These are phyloP conservation scores for Peucedramus taeniatus DNA, from an alignment of 2,113 vertebrate genomes.

Conservation along the genomic window DNA sequence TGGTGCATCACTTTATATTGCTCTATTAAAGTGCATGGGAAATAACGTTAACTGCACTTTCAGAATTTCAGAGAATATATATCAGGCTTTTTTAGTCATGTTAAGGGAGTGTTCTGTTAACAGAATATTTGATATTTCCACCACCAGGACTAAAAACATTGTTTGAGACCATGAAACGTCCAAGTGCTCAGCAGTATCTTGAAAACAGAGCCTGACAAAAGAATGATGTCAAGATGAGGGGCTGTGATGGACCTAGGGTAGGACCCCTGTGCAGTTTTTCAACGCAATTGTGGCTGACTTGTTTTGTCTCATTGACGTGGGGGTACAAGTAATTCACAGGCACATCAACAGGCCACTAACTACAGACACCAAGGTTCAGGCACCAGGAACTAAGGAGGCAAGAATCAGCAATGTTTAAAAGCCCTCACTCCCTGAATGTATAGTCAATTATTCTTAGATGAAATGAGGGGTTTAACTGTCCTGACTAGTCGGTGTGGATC, in stretches of 20 bases:
- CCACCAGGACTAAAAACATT: not conserved
- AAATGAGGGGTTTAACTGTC: not conserved
- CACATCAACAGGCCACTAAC: not conserved
- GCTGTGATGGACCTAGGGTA: rapidly evolving
- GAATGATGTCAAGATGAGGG: not conserved
- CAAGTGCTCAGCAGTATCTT: not conserved
- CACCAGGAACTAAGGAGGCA: not conserved
- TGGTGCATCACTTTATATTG: not conserved
- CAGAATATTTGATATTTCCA: not conserved
- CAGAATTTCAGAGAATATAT: not conserved
- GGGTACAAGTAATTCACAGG: not conserved
- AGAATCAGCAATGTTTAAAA: not conserved
- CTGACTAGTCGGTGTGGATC: not conserved
- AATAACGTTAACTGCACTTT: not conserved
- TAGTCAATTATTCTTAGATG: not conserved
- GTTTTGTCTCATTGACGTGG: not conserved
- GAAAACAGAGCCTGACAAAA: not conserved
- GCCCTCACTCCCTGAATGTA: not conserved
- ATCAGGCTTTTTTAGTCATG: not conserved
- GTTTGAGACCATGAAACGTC: not conserved
- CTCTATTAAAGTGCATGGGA: not conserved
- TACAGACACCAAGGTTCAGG: not conserved
- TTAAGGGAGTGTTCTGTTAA: not conserved
- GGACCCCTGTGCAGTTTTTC: not conserved
- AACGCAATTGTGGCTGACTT: not conserved